A percentile compares a stretch with the other conserved stretches of the same genome.
phyloP scores from a whole-genome alignment of 2,797 vertebrate species.

The Sebastiscus tertius region DNA sequence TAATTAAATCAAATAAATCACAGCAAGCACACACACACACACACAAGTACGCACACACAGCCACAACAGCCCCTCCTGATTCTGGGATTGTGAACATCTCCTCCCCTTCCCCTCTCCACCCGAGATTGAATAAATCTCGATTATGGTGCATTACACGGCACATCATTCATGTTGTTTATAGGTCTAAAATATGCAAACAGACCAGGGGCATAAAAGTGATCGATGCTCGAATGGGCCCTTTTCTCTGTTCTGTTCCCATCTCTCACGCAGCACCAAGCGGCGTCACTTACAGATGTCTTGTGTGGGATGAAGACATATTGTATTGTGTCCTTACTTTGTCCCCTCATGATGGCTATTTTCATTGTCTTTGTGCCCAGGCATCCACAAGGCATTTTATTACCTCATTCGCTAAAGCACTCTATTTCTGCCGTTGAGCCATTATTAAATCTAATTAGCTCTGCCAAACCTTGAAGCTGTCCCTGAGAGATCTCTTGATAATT shows the following conservation, averaged over 20 bases:
- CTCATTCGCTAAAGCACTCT: constrained; percentile 53
- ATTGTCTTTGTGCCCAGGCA: constrained; percentile 51
- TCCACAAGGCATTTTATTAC: constrained; percentile 46
- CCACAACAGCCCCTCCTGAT: constrained; percentile 58
- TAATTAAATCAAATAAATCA: constrained; percentile 96
- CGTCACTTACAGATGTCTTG: constrained; percentile 61
- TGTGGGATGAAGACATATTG: constrained; percentile 51
- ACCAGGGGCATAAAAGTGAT: constrained; percentile 77
- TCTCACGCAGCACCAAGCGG: constrained; percentile 41
- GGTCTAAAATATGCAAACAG: constrained; percentile 82
- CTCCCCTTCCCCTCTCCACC: constrained; percentile 49
- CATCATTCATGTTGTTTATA: constrained; percentile 84
- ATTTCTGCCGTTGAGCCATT: constrained; percentile 49
- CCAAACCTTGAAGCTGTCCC: constrained; percentile 52
- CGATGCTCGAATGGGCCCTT: constrained; percentile 66
- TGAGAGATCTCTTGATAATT: constrained; percentile 55
- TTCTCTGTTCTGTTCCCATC: constrained; percentile 49
- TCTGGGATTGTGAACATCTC: constrained; percentile 84
- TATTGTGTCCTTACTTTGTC: constrained; percentile 46
- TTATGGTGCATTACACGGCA: constrained; percentile 85
- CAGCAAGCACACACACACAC: constrained; percentile 28
- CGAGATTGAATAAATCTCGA: constrained; percentile 90
- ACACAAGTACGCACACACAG: constrained; percentile 46
- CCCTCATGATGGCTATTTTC: constrained; percentile 49
- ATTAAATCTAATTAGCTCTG: constrained; percentile 71